A percentile compares a stretch with the other conserved stretches of the same genome.
phyloP scores from a whole-genome alignment of 2,888 invertebrate genomes.

The Noctua janthina region DNA sequence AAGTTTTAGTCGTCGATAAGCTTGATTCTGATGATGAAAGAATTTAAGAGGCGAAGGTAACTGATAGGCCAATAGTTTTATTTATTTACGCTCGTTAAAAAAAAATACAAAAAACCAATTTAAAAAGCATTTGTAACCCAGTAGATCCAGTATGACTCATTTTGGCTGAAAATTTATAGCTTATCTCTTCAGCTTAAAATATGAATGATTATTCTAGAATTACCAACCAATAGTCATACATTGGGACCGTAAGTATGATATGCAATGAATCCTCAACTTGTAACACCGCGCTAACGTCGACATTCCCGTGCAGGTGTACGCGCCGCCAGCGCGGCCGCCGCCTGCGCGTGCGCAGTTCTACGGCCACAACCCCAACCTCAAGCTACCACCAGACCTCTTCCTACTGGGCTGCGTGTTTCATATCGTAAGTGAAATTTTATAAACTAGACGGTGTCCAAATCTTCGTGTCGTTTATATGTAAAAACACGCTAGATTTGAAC shows the following conservation, averaged over 20 bases:
- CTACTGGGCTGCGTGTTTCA: slow-evolving; percentile 98
- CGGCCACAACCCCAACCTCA: slow-evolving; percentile 97
- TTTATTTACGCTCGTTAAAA: too few relatives aligned
- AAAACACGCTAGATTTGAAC: neutral
- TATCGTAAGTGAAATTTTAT: slow-evolving; percentile 88
- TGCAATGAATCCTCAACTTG: neutral
- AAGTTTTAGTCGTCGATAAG: neutral
- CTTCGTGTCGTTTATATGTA: neutral
- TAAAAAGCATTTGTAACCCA: neutral
- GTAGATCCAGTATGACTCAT: too few relatives aligned
- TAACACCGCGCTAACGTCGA: neutral
- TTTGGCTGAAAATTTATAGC: neutral
- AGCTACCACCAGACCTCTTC: slow-evolving; percentile 96
- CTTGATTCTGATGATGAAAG: neutral
- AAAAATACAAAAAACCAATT: neutral
- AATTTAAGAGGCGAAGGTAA: neutral
- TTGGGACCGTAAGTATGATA: neutral
- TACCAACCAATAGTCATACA: neutral
- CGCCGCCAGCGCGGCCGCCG: slow-evolving; percentile 87
- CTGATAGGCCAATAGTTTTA: neutral
- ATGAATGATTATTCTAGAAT: neutral
- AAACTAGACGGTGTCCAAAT: neutral
- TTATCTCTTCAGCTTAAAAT: neutral
- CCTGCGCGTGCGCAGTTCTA: slow-evolving; percentile 95
- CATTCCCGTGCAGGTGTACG: slow-evolving; percentile 76